phyloP scores from a whole-genome alignment of 2,888 invertebrate species.

The Coenonympha glycerion region DNA sequence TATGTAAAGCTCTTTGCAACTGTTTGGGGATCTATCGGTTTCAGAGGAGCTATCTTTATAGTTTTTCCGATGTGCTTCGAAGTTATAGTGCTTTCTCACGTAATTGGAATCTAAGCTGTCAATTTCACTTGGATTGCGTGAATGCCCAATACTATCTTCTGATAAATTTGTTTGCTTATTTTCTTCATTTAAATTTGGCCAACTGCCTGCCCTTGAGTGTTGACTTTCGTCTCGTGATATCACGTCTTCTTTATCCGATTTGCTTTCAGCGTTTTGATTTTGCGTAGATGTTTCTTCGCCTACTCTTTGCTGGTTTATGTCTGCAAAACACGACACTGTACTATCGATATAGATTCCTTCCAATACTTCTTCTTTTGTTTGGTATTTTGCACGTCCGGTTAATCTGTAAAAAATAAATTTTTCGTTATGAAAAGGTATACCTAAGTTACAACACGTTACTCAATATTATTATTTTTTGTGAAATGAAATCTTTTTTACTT shows the following conservation, averaged over 20 bases:
- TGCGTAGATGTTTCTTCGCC: constrained; percentile 41
- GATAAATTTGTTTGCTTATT: constrained; percentile 59
- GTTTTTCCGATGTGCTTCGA: constrained; percentile 63
- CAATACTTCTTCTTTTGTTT: constrained; percentile 70
- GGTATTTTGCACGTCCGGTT: constrained; percentile 68
- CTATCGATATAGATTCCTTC: constrained; percentile 72
- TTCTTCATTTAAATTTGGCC: constrained; percentile 68
- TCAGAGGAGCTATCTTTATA: constrained; percentile 70
- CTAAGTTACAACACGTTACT: too few relatives aligned
- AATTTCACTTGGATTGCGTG: constrained; percentile 72
- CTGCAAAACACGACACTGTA: constrained; percentile 70
- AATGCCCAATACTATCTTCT: constrained; percentile 70
- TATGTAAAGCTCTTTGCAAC: constrained; percentile 60
- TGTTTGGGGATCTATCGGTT: constrained; percentile 58
- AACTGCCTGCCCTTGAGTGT: constrained; percentile 64
- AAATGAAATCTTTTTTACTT: too few relatives aligned
- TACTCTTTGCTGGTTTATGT: constrained; percentile 61
- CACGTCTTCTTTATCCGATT: constrained; percentile 56
- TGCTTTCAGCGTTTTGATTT: constrained; percentile 43
- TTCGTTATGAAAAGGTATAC: constrained; percentile 5
- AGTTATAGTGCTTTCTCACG: constrained; percentile 74
- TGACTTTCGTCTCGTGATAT: constrained; percentile 55
- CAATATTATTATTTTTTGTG: too few relatives aligned
- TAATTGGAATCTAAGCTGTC: constrained; percentile 77
- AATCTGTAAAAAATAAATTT: constrained; percentile 45